A percentile compares a stretch with the other conserved stretches of the same genome.
Conservation (phyloP, 2,888 invertebrate species). For the Ectemnius lituratus region DNA sequence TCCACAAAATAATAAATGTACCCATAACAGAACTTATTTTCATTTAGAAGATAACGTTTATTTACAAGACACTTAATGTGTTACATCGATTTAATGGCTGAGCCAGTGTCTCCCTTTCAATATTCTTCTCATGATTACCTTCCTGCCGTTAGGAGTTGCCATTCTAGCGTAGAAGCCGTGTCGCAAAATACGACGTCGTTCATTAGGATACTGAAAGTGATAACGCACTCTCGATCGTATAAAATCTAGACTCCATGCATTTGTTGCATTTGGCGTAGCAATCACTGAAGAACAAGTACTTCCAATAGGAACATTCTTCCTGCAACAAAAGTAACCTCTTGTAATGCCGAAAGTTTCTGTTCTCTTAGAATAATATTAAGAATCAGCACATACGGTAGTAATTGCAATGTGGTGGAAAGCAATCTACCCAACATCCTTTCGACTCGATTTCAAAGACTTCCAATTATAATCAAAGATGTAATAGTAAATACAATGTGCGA, state of each 20-base stretch:
- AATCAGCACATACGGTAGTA: conserved; percentile 58
- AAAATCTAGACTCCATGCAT: conserved; percentile 63
- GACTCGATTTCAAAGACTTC: too few species aligned
- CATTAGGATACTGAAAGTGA: conserved; percentile 87
- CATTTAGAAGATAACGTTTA: conserved; percentile 14
- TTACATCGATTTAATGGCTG: conserved; percentile 80
- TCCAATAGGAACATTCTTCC: background rate
- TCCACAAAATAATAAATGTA: background rate
- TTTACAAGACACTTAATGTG: conserved; percentile 17
- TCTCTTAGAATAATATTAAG: background rate
- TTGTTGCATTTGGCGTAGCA: conserved; percentile 24
- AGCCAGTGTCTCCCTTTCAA: conserved; percentile 86
- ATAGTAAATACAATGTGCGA: too few species aligned
- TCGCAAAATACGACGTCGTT: conserved; percentile 84
- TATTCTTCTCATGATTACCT: conserved; percentile 86
- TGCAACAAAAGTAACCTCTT: conserved; percentile 10
- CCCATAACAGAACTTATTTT: conserved; percentile 1
- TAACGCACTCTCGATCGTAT: conserved; percentile 80
- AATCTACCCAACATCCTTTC: conserved; percentile 55
- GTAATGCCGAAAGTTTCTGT: background rate
- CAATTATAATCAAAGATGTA: too few species aligned
- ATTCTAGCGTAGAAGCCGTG: conserved; percentile 86
- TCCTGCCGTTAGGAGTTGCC: conserved; percentile 84
- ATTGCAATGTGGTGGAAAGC: conserved; percentile 47
- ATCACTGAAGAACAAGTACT: conserved; percentile 9